Evolutionary conservation across 2,113 vertebrate genomes (phyloP).

Genomic region (Corythoichthys intestinalis): DNA sequence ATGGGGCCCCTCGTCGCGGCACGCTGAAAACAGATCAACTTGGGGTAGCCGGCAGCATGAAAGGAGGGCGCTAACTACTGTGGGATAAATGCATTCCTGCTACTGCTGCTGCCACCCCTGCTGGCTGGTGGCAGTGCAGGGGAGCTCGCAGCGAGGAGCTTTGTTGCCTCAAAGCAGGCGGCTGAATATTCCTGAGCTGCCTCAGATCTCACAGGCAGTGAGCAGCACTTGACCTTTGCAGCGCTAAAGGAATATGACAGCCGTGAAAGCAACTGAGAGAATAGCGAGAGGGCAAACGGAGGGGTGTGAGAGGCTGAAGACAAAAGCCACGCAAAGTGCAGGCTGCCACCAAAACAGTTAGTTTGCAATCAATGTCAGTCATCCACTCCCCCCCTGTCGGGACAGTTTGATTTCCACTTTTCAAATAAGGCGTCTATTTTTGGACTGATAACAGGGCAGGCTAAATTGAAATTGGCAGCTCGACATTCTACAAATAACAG

Average conservation of each 20-base stretch:
- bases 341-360: conserved; percentile 76
- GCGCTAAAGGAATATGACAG: conserved; percentile 81
- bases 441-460: conserved; percentile 75
- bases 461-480: conserved; percentile 80
- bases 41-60: conserved; percentile 55
- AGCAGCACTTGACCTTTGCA: conserved; percentile 77
- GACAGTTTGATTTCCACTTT: conserved; percentile 83
- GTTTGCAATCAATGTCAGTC: conserved; percentile 81
- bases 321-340: conserved; percentile 78
- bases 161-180: conserved; percentile 54
- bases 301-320: conserved; percentile 50
- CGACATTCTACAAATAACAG: conserved; percentile 72
- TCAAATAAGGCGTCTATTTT: conserved; percentile 79
- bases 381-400: conserved; percentile 67
- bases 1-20: conserved; percentile 37
- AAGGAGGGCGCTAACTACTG: conserved; percentile 53
- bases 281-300: conserved; percentile 44
- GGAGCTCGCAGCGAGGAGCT: conserved; percentile 48
- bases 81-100: conserved; percentile 68
- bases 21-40: conserved; percentile 56
- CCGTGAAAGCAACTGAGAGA: conserved; percentile 69
- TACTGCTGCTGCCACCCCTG: conserved; percentile 45
- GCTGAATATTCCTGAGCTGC: conserved; percentile 57
- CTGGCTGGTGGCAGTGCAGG: conserved; percentile 50
- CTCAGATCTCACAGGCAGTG: conserved; percentile 75